Conservation (phyloP, 2,797 vertebrate genomes). For the Aldrovandia affinis region DNA sequence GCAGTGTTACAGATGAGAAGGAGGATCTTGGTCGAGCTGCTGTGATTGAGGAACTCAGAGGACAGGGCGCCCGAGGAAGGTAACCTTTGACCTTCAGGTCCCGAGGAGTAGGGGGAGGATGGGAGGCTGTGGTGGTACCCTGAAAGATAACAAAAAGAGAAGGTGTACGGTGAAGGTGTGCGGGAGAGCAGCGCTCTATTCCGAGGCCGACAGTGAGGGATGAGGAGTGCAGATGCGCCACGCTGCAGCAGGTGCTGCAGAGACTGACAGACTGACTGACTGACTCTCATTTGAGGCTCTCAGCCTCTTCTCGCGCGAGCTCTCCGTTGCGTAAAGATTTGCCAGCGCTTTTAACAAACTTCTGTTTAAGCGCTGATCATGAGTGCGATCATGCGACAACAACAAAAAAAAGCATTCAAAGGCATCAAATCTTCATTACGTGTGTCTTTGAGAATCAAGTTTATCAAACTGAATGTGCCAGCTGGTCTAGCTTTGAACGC, state of each 20-base stretch:
- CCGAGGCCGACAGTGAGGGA: background rate
- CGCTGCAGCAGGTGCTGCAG: background rate
- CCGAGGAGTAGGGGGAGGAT: slow-evolving; percentile 72
- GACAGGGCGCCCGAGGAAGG: slow-evolving; percentile 70
- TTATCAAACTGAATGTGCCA: background rate
- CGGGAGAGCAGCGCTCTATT: background rate
- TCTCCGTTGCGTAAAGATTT: too few species aligned
- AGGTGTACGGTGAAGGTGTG: slow-evolving; percentile 5
- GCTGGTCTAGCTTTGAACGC: background rate
- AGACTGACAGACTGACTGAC: background rate
- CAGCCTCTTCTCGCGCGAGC: background rate
- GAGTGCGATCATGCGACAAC: background rate
- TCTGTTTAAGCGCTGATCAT: background rate
- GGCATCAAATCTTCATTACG: background rate
- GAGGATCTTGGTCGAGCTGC: slow-evolving; percentile 70
- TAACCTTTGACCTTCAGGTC: slow-evolving; percentile 62
- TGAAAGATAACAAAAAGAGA: slow-evolving; percentile 51
- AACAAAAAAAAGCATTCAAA: background rate
- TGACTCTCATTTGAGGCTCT: background rate
- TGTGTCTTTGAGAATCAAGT: background rate
- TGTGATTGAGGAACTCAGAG: slow-evolving; percentile 77
- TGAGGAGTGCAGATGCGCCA: background rate
- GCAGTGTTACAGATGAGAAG: slow-evolving; percentile 87
- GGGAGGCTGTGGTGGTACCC: slow-evolving; percentile 84
- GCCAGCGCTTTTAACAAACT: background rate